Conservation (phyloP, 2,113 vertebrate genomes). For the Aix galericulata region DNA sequence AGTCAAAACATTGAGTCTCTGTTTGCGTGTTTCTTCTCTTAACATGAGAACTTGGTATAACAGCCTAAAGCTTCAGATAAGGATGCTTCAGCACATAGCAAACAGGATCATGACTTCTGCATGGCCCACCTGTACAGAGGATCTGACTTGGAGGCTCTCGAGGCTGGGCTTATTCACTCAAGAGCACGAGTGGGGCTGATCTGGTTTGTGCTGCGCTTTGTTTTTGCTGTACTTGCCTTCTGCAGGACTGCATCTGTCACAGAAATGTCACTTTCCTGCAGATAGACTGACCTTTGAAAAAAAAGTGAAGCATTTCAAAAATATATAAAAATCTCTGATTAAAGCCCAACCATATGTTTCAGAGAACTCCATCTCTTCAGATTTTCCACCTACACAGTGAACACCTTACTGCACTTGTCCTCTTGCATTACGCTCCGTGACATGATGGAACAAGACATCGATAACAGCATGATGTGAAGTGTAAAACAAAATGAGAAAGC, state of each 20-base stretch:
- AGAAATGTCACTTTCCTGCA: background rate
- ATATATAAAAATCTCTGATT: background rate
- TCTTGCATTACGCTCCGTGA: background rate
- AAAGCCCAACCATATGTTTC: background rate
- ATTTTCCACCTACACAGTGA: background rate
- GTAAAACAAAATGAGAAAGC: constrained; percentile 4
- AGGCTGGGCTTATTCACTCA: background rate
- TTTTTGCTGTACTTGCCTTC: background rate
- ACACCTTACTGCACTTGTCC: background rate
- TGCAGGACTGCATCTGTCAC: background rate
- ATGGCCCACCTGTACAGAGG: background rate
- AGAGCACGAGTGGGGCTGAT: background rate
- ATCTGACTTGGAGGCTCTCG: background rate
- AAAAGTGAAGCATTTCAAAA: background rate
- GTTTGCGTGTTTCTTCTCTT: background rate
- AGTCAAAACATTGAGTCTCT: background rate
- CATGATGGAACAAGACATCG: background rate
- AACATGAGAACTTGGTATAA: background rate
- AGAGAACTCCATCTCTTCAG: background rate
- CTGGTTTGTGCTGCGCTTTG: background rate
- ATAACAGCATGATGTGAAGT: constrained; percentile 1
- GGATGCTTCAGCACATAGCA: background rate
- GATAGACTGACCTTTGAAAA: background rate
- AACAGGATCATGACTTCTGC: background rate
- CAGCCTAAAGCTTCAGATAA: background rate